Evolutionary conservation across 2,113 vertebrate genomes (phyloP).

Genomic region (Apeltes quadracus): DNA sequence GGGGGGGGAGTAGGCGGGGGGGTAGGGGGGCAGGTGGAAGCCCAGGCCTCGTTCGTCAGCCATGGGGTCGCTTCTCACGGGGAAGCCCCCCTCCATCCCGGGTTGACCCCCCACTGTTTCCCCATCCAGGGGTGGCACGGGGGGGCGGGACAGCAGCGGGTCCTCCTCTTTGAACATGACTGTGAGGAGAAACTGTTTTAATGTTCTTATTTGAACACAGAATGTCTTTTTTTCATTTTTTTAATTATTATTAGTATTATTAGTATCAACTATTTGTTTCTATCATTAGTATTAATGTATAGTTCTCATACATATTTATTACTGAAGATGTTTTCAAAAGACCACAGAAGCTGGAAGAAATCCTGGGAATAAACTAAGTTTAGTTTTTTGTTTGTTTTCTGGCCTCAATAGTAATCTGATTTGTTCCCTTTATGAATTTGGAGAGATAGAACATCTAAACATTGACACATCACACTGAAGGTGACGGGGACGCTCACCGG

Average conservation of each 20-base stretch:
- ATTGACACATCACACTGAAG: not conserved
- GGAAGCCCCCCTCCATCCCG: slow-evolving; percentile 55
- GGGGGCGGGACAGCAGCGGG: slow-evolving; percentile 71
- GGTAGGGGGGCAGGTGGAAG: slow-evolving; percentile 76
- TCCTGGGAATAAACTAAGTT: too few species aligned
- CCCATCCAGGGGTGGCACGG: slow-evolving; percentile 67
- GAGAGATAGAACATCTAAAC: not conserved
- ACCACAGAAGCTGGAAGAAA: not conserved
- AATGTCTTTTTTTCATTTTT: too few species aligned
- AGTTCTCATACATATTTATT: not conserved
- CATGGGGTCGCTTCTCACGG: slow-evolving; percentile 46
- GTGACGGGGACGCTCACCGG: slow-evolving; percentile 75
- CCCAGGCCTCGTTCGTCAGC: slow-evolving; percentile 67
- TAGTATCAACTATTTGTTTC: not conserved
- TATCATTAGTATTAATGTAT: not conserved
- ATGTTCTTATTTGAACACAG: too few species aligned
- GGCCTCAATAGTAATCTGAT: not conserved
- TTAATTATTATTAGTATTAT: not conserved
- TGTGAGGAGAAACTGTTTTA: slow-evolving; percentile 39
- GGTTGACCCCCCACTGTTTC: slow-evolving; percentile 51
- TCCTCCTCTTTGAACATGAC: slow-evolving; percentile 84
- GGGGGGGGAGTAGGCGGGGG: slow-evolving; percentile 71
- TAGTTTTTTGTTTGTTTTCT: not conserved
- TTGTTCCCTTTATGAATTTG: not conserved
- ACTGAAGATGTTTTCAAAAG: not conserved